A percentile compares a stretch with the other conserved stretches of the same genome.
Evolutionary conservation across 2,113 vertebrate genomes (phyloP).

Genomic region (Lipotes vexillifer): DNA sequence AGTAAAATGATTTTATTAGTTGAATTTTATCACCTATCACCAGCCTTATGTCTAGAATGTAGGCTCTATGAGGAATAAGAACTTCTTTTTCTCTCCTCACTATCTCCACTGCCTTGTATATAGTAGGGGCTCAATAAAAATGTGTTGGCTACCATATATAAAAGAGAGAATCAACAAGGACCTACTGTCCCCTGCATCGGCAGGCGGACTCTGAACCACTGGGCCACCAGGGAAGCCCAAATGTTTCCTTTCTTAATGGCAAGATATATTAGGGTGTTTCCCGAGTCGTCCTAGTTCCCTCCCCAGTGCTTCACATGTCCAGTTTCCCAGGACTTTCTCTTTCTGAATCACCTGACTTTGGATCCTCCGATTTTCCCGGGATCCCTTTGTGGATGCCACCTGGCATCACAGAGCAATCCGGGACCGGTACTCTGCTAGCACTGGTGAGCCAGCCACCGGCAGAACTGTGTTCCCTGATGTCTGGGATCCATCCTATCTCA

Average conservation of each 20-base stretch:
- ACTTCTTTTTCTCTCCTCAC: not conserved
- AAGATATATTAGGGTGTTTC: too few species aligned
- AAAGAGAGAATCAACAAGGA: not conserved
- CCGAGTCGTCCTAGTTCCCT: not conserved
- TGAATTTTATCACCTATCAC: not conserved
- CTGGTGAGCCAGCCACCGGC: not conserved
- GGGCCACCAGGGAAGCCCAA: too few species aligned
- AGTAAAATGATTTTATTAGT: not conserved
- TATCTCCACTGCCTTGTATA: not conserved
- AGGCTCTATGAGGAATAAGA: not conserved
- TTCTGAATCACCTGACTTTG: not conserved
- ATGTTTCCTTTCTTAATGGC: not conserved
- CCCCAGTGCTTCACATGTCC: not conserved
- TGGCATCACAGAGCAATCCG: accelerated
- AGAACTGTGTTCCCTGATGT: accelerated
- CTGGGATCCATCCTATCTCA: not conserved
- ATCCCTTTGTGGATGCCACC: not conserved
- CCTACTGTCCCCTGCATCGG: too few species aligned
- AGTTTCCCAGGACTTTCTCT: not conserved
- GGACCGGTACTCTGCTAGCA: accelerated
- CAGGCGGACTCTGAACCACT: too few species aligned
- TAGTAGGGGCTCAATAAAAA: not conserved
- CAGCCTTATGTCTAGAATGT: not conserved
- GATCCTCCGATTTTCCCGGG: not conserved
- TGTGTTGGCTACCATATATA: too few species aligned